Evolutionary conservation across 2,888 invertebrate genomes (phyloP).

Genomic region (Masnerella sp.): DNA sequence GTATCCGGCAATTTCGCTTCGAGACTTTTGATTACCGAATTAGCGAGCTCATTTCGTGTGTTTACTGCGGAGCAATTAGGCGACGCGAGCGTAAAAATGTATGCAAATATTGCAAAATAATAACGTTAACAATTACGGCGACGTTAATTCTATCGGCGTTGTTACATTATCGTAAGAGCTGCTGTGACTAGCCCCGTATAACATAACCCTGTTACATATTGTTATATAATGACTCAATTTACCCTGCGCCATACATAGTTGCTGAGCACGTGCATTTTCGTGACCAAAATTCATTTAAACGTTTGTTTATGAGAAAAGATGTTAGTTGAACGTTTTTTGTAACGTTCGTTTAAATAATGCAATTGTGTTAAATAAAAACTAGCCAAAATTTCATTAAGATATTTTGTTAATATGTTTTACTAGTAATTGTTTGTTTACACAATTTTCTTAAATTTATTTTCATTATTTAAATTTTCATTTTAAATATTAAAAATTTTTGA

Average conservation of each 20-base stretch:
- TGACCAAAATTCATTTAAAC: conserved; percentile 18
- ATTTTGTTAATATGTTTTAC: too few relatives aligned
- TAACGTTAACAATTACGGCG: neutral
- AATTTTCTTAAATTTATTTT: too few relatives aligned
- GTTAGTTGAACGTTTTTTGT: too few relatives aligned
- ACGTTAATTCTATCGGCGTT: conserved; percentile 7
- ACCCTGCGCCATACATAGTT: conserved; percentile 15
- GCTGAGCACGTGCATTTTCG: conserved; percentile 5
- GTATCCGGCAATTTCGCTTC: neutral
- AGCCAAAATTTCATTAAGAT: too few relatives aligned
- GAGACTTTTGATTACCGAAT: neutral
- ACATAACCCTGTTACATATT: conserved; percentile 19
- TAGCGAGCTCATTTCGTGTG: too few relatives aligned
- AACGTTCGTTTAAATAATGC: too few relatives aligned
- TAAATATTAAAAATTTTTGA: too few relatives aligned
- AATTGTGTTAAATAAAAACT: too few relatives aligned
- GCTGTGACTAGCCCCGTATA: neutral
- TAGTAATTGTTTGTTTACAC: too few relatives aligned
- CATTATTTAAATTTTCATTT: too few relatives aligned
- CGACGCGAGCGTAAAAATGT: too few relatives aligned
- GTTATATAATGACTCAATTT: conserved; percentile 15
- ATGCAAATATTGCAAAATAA: neutral
- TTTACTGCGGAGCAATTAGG: neutral
- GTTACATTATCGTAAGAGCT: conserved; percentile 16
- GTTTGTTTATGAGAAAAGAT: conserved; percentile 11